Evolutionary conservation across 1,140 invertebrate species (phyloP).

Genomic region (Eueides isabella): DNA sequence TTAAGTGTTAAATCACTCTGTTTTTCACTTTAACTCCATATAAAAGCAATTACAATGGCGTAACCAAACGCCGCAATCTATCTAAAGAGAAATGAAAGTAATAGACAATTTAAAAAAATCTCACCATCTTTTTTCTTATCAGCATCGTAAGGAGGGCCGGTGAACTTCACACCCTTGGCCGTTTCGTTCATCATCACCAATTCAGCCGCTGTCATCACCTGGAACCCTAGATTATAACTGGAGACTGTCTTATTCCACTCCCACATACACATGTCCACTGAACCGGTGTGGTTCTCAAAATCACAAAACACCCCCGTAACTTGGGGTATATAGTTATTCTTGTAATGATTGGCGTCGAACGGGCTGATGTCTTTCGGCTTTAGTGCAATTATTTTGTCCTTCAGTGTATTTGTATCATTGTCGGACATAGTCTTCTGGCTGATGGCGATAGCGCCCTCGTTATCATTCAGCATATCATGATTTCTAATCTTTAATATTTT

Average conservation of each 20-base stretch:
- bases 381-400: conserved; percentile 60
- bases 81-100: background rate
- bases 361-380: conserved; percentile 45
- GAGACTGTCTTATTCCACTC: conserved; percentile 73
- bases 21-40: background rate
- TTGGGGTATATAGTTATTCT: conserved; percentile 62
- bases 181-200: conserved; percentile 60
- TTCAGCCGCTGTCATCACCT: conserved; percentile 61
- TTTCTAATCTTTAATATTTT: conserved; percentile 58
- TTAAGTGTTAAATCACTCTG: background rate
- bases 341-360: conserved; percentile 55
- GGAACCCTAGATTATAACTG: conserved; percentile 66
- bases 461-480: conserved; percentile 73
- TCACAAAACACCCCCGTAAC: conserved; percentile 75
- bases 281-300: conserved; percentile 61
- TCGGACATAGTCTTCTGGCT: conserved; percentile 54
- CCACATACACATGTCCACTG: conserved; percentile 72
- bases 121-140: conserved; percentile 74
- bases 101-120: background rate
- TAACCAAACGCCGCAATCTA: background rate
- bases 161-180: conserved; percentile 59
- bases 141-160: conserved; percentile 72
- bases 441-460: conserved; percentile 61
- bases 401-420: conserved; percentile 57
- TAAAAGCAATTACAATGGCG: background rate